Base-by-base conservation (phyloP, 37 sponge, comb jelly and placozoan genomes). In the Halisarca cf. caerulea region DNA sequence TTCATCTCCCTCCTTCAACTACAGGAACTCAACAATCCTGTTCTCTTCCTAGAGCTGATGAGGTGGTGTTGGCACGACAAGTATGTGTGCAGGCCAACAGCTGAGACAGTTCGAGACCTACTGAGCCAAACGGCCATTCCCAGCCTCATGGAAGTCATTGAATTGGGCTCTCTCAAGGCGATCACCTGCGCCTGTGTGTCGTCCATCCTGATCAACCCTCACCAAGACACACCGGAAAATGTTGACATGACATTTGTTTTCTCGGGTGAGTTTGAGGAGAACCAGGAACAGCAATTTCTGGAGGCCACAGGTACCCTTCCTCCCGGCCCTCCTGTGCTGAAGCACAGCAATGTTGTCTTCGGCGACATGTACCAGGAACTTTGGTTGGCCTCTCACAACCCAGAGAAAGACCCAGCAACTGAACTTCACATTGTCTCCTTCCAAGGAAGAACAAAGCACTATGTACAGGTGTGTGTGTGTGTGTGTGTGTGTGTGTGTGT, bases 1-100 rank as follows among this genome's bases (percentile, higher is more conserved):
- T 27, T 11, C 23, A 27, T 66, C 82, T 20, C 66, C 30, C 82
- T 64, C 47, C 70, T 44, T 47, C 59, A 27, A 0, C 33, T 25
- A 21, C 88, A 93, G 93, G 93, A 90, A 79, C 81, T 95, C 39
- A 87, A 87, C 70, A 92, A 86, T 45, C 96, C 96, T 25, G 80
- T 90, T 3, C 62, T 89, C 21, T 91, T 71, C 68, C 87, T 95
- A 41, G 90, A 92, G 47, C 55, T 88, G 64, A 95, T 95, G 96
- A 64, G 86, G 33, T 92, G 96, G 93, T 93, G 93, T 55, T 95
- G 96, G 96, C 84, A 87, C 66, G 83, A 85, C 25, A 91, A 95
- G 59, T 90, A 80, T 81, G 57, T 79, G 3, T 43, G 80, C 59
- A 78, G 96, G 2, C 96, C 96, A 59, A 73, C 89, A n/a, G 83